These are phyloP conservation scores for Thryonomys swinderianus DNA, from an alignment of 2,113 vertebrate genomes.

Conservation along the genomic window DNA sequence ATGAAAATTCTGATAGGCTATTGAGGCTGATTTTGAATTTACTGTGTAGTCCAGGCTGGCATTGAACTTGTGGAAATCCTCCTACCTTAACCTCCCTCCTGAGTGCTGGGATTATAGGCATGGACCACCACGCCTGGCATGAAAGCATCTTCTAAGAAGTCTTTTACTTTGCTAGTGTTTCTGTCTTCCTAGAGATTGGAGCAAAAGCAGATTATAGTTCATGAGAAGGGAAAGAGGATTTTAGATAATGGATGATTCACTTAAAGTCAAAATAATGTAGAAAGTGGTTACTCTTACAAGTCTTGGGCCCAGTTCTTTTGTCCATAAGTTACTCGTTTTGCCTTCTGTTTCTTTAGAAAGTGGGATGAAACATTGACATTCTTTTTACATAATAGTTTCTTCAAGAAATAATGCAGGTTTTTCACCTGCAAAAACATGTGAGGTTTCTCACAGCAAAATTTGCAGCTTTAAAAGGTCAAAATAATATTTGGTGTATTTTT, in stretches of 20 bases:
- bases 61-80: neutral
- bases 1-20: conserved; percentile 8
- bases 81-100: neutral
- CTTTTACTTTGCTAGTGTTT: conserved; percentile 13
- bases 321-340: conserved; percentile 31
- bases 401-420: conserved; percentile 27
- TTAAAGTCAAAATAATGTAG: conserved; percentile 15
- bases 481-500: neutral
- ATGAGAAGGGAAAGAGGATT: conserved; percentile 38
- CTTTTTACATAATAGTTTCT: neutral
- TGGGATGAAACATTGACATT: neutral
- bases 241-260: conserved; percentile 4
- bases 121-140: neutral
- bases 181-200: conserved; percentile 12
- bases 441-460: neutral
- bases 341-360: neutral
- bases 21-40: neutral
- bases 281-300: neutral
- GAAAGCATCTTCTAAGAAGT: neutral
- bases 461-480: conserved; percentile 46
- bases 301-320: neutral
- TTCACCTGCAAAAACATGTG: too few relatives aligned
- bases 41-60: neutral
- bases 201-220: neutral
- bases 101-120: neutral